These are phyloP conservation scores for Frankliniella intonsa DNA, from an alignment of 2,888 invertebrate species.

Conservation along the genomic window DNA sequence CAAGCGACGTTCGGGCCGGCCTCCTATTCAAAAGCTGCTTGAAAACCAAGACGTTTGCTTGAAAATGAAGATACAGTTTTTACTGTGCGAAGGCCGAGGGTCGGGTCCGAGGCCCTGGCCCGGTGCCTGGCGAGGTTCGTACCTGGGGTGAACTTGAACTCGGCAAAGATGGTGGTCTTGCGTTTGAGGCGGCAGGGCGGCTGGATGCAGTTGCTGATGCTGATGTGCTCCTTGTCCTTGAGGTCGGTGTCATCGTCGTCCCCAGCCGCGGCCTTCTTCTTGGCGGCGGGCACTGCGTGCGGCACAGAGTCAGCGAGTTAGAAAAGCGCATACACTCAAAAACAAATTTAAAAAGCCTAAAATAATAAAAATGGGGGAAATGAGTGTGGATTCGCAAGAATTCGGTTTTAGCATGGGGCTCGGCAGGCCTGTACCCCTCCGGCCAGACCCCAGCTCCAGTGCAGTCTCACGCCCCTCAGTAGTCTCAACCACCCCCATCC, in stretches of 20 bases:
- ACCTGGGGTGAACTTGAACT: slow-evolving; percentile 59
- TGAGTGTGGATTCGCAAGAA: no score
- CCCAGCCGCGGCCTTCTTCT: background rate
- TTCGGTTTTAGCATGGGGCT: no score
- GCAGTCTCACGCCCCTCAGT: no score
- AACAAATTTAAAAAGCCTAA: no score
- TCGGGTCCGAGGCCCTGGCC: background rate
- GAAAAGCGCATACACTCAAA: no score
- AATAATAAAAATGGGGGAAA: no score
- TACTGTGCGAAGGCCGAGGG: background rate
- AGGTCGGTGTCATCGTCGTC: slow-evolving; percentile 7
- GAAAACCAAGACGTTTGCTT: background rate
- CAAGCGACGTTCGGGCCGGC: no score
- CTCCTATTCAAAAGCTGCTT: background rate
- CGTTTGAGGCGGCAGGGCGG: slow-evolving; percentile 63
- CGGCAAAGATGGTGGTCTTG: slow-evolving; percentile 53
- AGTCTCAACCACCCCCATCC: no score
- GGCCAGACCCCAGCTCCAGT: no score
- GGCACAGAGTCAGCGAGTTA: no score
- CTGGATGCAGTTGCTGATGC: slow-evolving; percentile 58
- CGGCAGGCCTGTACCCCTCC: no score
- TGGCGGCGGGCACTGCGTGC: background rate
- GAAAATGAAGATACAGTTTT: background rate
- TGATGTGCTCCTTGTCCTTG: slow-evolving; percentile 46
- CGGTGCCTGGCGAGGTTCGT: slow-evolving; percentile 38